These are phyloP conservation scores for Theocolax elegans DNA, from an alignment of 1,140 invertebrate genomes.

Conservation along the genomic window DNA sequence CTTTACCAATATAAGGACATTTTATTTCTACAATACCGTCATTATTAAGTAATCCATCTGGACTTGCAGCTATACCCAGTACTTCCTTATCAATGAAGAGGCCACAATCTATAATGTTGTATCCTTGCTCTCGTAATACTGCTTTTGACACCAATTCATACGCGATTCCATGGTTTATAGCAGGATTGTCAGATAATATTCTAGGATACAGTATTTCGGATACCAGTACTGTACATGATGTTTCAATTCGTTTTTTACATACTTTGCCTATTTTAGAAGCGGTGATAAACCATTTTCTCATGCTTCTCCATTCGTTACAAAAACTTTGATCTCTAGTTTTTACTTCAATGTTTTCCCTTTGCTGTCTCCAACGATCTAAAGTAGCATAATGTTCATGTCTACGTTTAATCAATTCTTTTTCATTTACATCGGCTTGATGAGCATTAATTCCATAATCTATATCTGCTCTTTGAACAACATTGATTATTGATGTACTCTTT, in stretches of 20 bases:
- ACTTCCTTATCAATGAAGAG: slow-evolving; percentile 52
- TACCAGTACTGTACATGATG: slow-evolving; percentile 45
- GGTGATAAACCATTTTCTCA: slow-evolving; percentile 52
- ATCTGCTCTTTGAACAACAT: neutral
- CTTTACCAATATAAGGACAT: too few relatives aligned
- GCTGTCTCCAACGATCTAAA: neutral
- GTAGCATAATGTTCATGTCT: neutral
- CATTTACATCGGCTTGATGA: neutral
- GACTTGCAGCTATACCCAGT: slow-evolving; percentile 55
- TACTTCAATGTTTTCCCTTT: slow-evolving; percentile 41
- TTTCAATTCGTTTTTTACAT: slow-evolving; percentile 45
- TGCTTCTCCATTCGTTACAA: slow-evolving; percentile 49
- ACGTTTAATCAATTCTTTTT: neutral
- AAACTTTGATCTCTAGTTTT: slow-evolving; percentile 48
- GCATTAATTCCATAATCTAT: slow-evolving; percentile 8
- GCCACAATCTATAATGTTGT: too few relatives aligned
- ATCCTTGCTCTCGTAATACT: too few relatives aligned
- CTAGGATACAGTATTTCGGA: slow-evolving; percentile 46
- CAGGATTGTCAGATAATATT: slow-evolving; percentile 34
- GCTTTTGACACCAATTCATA: slow-evolving; percentile 54
- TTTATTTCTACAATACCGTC: neutral
- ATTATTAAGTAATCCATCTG: slow-evolving; percentile 54
- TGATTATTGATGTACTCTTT: neutral
- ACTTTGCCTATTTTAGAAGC: slow-evolving; percentile 58
- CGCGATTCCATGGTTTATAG: slow-evolving; percentile 48